Base-by-base conservation (phyloP, 2,888 invertebrate species). In the Ophion costatus region DNA sequence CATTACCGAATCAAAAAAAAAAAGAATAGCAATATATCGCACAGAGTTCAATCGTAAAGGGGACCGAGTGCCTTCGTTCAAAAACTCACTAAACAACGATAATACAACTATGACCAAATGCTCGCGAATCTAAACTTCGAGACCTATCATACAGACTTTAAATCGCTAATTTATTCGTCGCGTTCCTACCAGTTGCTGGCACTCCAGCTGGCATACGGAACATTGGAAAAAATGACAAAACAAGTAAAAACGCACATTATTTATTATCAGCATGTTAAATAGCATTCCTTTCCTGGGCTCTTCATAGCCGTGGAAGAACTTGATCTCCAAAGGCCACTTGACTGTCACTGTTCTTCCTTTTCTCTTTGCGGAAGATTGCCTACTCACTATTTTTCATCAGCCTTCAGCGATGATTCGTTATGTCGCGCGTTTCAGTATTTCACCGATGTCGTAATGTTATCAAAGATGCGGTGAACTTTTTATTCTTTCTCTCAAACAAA, bases 41-140 rank as follows among this genome's bases (percentile, higher is more conserved):
- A 90, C 91, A 88, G 92, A 92, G 93, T 93, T 93, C 92, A 86
- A 89, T 89, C 90, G 93, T 93, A 93, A 93, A 93, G 93, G 93
- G 93, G 93, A 93, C 93, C 93, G 93, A 90, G 93, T 93, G 93
- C 91, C 93, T 93, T 93, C 93, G 84, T 86, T 24, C 82, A 80
- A 86, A 82, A 87, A 86, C 85, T 88, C 87, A 88, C 88, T 90
- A 88, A 90, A 87, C 69, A 87, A 85, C 89, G 88, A 88, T 87
- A 89, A 86, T 87, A 88, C 88, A 87, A 83, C 85, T 63, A 86
- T 83, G 89, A 88, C 89, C 90, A 91, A 80, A 92, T 90, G 88
- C 88, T 90, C 88, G 89, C 87, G 83, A 90, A 88, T 74, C 89
- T 89, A 88, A 87, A 64, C 89, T 87, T 87, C 84, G 86, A 89